Evolutionary conservation across 2,113 vertebrate genomes (phyloP), one percentile per base, ranked within the genome.

Genomic region (Pavo muticus): DNA sequence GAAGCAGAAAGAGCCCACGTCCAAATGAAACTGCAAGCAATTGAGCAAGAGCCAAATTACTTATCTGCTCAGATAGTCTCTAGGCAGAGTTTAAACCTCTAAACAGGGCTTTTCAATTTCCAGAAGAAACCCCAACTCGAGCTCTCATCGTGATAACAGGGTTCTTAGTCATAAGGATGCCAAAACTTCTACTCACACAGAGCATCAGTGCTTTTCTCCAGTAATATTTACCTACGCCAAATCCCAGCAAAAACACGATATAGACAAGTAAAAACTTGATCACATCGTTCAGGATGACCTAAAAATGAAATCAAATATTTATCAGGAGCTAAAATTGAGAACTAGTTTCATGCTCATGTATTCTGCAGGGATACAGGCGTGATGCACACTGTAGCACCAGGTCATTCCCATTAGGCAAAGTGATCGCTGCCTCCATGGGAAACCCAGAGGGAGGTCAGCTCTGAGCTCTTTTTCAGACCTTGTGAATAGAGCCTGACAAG

Each of bases 261-360:
- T 98, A 98, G 35, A 98, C 98, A 75, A 98, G 97, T 63, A 98
- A 96, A 92, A 98, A 98, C 83, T 98, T 98, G 73, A 98, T 96
- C 80, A 98, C 98, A 69, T 98, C 98, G 29, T 98, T 97, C 90
- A 98, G 95, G 94, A 98, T 98, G 90, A 98, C 98, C 98, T 98
- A 59, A 32, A 97, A 97, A 89, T 57, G n/a, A 96, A 92, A 95
- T 9, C 23, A 77, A 94, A 80, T 18, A 73, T n/a, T 64, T 1
- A 56, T 92, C 75, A 92, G 57, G 27, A 81, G 69, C 44, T 11
- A 80, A 70, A 95, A 78, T 3, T 11, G 20, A 75, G 37, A 59
- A 18, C 21, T 40, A 35, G 18, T 11, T 82, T 79, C 59, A 73
- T 16, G 23, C 25, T 65, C 75, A 17, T 30, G 56, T 72, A 65